A percentile compares a stretch with the other conserved stretches of the same genome.
Evolutionary conservation across 1,140 invertebrate species (phyloP).

Genomic region (Drosophila kohkoa): DNA sequence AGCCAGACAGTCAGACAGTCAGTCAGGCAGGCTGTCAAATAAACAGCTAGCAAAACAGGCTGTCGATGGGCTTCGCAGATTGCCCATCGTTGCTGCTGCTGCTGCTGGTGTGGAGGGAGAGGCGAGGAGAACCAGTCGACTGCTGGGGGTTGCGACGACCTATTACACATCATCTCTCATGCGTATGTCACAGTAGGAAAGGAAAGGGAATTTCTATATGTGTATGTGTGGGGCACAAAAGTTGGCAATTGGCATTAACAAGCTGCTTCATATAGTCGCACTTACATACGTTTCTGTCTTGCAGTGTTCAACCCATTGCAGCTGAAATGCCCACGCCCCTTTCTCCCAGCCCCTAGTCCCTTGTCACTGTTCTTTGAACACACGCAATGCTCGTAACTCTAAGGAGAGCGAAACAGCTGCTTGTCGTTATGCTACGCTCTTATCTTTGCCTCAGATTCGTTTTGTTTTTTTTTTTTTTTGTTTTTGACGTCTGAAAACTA

Average conservation of each 20-base stretch:
- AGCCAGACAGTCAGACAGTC: conserved; percentile 14
- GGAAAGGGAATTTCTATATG: not conserved
- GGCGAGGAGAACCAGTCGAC: not conserved
- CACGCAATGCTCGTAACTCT: not conserved
- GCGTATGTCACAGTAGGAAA: not conserved
- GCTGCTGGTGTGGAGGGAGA: too few species aligned
- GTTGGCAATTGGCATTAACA: conserved; percentile 56
- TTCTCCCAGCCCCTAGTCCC: too few species aligned
- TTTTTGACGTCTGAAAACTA: conserved; percentile 2
- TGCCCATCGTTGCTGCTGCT: conserved; percentile 7
- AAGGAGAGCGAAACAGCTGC: conserved; percentile 16
- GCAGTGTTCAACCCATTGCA: conserved; percentile 3
- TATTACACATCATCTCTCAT: conserved; percentile 34
- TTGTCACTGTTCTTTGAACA: not conserved
- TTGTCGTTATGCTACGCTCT: conserved; percentile 11
- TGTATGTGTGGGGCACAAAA: conserved; percentile 16
- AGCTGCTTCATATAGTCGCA: conserved; percentile 40
- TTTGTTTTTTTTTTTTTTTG: not conserved
- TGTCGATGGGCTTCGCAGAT: conserved; percentile 30
- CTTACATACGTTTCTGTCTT: conserved; percentile 13
- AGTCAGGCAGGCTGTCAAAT: conserved; percentile 41
- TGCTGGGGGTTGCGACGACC: conserved; percentile 3
- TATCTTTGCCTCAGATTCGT: not conserved
- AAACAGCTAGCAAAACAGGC: conserved; percentile 50
- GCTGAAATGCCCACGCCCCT: not conserved